These are phyloP conservation scores for Cheilosia grossa DNA, from an alignment of 2,888 invertebrate genomes.

Conservation along the genomic window DNA sequence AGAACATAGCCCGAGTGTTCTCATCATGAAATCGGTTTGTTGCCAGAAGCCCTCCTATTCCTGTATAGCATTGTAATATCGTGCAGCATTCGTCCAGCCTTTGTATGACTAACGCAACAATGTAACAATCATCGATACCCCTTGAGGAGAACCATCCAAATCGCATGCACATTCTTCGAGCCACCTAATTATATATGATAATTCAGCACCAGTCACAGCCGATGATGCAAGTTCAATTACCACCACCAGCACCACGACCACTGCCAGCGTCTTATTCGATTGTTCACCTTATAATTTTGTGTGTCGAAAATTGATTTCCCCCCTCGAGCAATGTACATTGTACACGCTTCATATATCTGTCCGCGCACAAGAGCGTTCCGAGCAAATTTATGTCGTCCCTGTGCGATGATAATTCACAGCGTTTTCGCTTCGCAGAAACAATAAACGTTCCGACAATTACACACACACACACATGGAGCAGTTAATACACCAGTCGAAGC, in stretches of 20 bases:
- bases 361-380: neutral
- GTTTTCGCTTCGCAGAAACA: slow-evolving; percentile 52
- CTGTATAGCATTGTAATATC: neutral
- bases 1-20: neutral
- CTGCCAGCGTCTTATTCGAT: slow-evolving; percentile 46
- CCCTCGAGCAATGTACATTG: slow-evolving; percentile 47
- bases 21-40: neutral
- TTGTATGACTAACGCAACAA: slow-evolving; percentile 15
- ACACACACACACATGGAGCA: slow-evolving; percentile 6
- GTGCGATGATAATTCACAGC: slow-evolving; percentile 47
- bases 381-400: slow-evolving; percentile 45
- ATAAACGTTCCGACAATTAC: slow-evolving; percentile 60
- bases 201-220: slow-evolving; percentile 23
- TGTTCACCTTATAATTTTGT: slow-evolving; percentile 61
- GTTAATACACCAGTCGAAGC: slow-evolving; percentile 37
- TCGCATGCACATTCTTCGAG: slow-evolving; percentile 41
- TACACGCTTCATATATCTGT: slow-evolving; percentile 40
- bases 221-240: slow-evolving; percentile 60
- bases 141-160: slow-evolving; percentile 16
- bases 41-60: neutral
- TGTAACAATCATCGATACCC: slow-evolving; percentile 5
- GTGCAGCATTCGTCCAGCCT: neutral
- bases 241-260: slow-evolving; percentile 17
- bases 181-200: slow-evolving; percentile 49
- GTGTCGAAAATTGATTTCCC: slow-evolving; percentile 61